A percentile compares a stretch with the other conserved stretches of the same genome.
Conservation (phyloP, 1,140 invertebrate species). For the Halesus radiatus region DNA sequence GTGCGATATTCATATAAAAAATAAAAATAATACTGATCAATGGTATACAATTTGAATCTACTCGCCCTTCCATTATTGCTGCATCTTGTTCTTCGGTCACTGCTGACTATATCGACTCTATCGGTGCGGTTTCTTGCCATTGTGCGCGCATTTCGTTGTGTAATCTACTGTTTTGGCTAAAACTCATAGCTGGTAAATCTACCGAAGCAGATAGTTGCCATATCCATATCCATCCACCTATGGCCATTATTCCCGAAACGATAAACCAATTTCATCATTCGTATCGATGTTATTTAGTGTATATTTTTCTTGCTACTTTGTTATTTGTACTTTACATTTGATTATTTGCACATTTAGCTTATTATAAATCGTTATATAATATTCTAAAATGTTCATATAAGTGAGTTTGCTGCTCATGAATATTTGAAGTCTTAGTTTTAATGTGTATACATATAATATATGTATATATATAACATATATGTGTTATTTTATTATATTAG, state of each 20-base stretch:
- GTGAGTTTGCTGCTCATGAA: too few species aligned
- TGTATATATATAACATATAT: too few species aligned
- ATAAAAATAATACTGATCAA: not conserved
- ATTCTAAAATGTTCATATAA: too few species aligned
- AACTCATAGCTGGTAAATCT: not conserved
- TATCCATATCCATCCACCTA: not conserved
- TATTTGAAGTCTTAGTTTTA: too few species aligned
- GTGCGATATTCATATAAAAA: too few species aligned
- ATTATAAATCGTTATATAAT: too few species aligned
- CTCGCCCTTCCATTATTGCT: not conserved
- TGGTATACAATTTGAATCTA: not conserved
- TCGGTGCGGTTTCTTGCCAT: not conserved
- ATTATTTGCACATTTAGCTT: too few species aligned
- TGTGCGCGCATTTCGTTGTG: not conserved
- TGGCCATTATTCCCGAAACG: not conserved
- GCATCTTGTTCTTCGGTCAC: not conserved
- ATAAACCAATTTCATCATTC: not conserved
- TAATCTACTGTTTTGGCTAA: not conserved
- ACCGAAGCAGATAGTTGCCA: not conserved
- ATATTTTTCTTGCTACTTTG: too few species aligned
- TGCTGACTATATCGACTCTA: not conserved
- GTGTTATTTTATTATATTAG: too few species aligned
- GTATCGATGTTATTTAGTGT: too few species aligned
- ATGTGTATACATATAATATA: too few species aligned
- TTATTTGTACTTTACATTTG: too few species aligned